phyloP scores from a whole-genome alignment of 2,888 invertebrate species.

The Orthonevra nobilis region DNA sequence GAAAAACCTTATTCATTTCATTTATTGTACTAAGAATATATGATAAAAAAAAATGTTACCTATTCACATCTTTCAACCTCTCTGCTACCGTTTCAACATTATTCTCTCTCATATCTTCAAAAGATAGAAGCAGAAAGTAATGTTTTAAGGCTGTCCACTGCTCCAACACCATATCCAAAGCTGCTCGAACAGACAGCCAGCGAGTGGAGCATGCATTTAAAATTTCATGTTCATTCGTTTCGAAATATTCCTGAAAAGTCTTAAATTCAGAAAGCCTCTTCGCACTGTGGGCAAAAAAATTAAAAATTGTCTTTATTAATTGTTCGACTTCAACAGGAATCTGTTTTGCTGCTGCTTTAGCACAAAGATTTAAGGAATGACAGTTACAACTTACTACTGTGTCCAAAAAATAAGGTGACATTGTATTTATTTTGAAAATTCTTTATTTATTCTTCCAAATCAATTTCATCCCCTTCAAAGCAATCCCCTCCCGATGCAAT shows the following conservation, averaged over 20 bases:
- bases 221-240: neutral
- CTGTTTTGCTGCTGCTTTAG: too few species aligned
- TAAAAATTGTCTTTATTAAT: neutral
- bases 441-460: too few species aligned
- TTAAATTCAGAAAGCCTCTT: neutral
- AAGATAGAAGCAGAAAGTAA: conserved; percentile 10
- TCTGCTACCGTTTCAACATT: neutral
- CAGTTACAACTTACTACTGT: neutral
- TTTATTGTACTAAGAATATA: neutral
- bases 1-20: neutral
- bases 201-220: neutral
- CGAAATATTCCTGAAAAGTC: neutral
- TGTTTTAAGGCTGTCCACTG: conserved; percentile 4
- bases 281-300: conserved; percentile 14
- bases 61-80: neutral
- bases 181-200: neutral
- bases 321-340: neutral
- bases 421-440: too few species aligned
- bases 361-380: too few species aligned
- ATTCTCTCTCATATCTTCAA: neutral
- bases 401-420: too few species aligned
- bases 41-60: too few species aligned
- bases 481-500: too few species aligned
- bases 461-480: too few species aligned
- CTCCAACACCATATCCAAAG: neutral